A percentile compares a stretch with the other conserved stretches of the same genome.
Conservation (phyloP, 2,888 invertebrate genomes). For the Onchidella celtica region DNA sequence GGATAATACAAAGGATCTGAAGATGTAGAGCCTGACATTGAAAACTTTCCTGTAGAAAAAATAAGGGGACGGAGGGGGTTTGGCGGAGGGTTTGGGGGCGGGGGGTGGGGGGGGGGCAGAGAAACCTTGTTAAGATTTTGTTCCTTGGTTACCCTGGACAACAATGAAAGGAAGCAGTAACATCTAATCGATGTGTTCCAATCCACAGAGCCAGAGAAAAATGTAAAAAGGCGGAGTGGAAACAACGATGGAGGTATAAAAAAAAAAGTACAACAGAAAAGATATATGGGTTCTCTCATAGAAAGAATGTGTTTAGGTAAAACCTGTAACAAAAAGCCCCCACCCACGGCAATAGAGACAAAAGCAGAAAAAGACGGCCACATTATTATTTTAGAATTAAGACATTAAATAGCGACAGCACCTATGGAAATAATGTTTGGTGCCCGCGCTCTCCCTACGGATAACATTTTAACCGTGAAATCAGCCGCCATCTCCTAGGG, state of each 20-base stretch:
- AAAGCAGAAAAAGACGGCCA: constrained; percentile 7
- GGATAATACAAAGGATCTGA: too few relatives aligned
- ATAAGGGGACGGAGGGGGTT: constrained; percentile 1
- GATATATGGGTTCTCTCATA: background rate
- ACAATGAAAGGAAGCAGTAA: constrained; percentile 24
- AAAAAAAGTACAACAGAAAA: background rate
- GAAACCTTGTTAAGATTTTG: constrained; percentile 17
- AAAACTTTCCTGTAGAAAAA: background rate
- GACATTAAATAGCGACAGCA: background rate
- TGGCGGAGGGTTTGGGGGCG: background rate
- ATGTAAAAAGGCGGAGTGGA: background rate
- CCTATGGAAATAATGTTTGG: background rate
- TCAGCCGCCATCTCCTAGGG: constrained; percentile 8
- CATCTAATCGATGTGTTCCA: background rate
- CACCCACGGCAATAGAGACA: background rate
- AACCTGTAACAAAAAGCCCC: background rate
- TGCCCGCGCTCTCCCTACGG: background rate
- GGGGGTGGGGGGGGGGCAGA: background rate
- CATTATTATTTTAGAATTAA: constrained; percentile 23
- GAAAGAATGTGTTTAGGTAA: background rate
- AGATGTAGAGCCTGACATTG: too few relatives aligned
- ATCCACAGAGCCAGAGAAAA: constrained; percentile 1
- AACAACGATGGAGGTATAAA: background rate
- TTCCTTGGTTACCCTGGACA: constrained; percentile 17
- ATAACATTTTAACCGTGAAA: background rate